These are phyloP conservation scores for Drosophila borborema DNA, from an alignment of 2,888 invertebrate genomes.

Conservation along the genomic window DNA sequence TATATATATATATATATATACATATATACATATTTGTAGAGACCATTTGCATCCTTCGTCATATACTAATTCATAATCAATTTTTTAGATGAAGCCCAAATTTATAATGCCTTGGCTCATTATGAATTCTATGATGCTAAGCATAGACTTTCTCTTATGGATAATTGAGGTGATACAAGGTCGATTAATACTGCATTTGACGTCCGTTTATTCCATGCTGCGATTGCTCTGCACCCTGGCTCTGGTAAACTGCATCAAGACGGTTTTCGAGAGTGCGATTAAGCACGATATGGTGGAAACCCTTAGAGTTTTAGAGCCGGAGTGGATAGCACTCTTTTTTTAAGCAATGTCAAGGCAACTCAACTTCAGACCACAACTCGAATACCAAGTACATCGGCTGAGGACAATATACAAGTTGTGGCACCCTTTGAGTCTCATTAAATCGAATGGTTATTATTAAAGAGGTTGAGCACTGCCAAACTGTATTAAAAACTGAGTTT, in stretches of 20 bases:
- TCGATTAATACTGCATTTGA: neutral
- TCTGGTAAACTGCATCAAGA: constrained; percentile 43
- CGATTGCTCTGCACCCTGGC: constrained; percentile 21
- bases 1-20: neutral
- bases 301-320: constrained; percentile 17
- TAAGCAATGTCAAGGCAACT: neutral
- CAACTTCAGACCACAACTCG: neutral
- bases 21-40: neutral
- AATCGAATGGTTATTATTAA: constrained; percentile 67
- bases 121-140: constrained; percentile 18
- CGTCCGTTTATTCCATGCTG: constrained; percentile 4
- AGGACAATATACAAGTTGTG: constrained; percentile 4
- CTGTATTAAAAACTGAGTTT: constrained; percentile 46
- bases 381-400: neutral
- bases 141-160: constrained; percentile 23
- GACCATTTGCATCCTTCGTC: no score
- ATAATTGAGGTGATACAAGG: constrained; percentile 19
- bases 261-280: constrained; percentile 37
- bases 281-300: constrained; percentile 1
- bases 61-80: neutral
- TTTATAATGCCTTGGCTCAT: constrained; percentile 51
- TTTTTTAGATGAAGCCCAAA: constrained; percentile 27
- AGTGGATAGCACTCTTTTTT: neutral
- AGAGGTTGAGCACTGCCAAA: constrained; percentile 49
- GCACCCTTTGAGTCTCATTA: constrained; percentile 42